Percentiles rank a stretch among this genome's conserved stretches.
These are phyloP conservation scores for Monopis laevigella DNA, from an alignment of 2,888 invertebrate genomes.

Conservation along the genomic window DNA sequence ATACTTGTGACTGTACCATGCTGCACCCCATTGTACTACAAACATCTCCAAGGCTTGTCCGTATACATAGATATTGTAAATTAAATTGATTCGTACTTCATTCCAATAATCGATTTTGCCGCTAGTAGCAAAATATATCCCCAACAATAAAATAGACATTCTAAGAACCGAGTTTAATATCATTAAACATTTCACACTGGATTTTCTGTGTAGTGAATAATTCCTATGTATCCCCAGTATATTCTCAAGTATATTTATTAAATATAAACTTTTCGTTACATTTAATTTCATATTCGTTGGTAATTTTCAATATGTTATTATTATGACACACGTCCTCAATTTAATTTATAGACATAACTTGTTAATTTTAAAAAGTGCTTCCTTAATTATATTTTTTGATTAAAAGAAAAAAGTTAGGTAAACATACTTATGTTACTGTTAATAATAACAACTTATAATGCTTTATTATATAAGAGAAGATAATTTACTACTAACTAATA, in stretches of 20 bases:
- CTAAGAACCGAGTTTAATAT: background rate
- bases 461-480: no score
- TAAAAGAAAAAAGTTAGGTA: no score
- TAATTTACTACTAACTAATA: no score
- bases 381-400: no score
- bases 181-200: background rate
- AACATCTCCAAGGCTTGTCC: background rate
- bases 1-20: background rate
- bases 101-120: background rate
- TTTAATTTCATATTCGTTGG: no score
- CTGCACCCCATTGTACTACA: background rate
- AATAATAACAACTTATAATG: no score
- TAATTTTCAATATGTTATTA: no score
- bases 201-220: background rate
- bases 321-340: no score
- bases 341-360: no score
- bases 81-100: background rate
- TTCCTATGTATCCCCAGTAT: background rate
- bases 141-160: background rate
- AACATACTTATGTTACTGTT: no score
- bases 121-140: background rate
- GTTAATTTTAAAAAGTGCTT: no score
- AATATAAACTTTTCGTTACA: slow-evolving; percentile 1
- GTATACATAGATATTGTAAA: background rate
- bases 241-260: background rate